Base-by-base conservation (phyloP, 2,888 invertebrate species). In the Melanargia galathea region DNA sequence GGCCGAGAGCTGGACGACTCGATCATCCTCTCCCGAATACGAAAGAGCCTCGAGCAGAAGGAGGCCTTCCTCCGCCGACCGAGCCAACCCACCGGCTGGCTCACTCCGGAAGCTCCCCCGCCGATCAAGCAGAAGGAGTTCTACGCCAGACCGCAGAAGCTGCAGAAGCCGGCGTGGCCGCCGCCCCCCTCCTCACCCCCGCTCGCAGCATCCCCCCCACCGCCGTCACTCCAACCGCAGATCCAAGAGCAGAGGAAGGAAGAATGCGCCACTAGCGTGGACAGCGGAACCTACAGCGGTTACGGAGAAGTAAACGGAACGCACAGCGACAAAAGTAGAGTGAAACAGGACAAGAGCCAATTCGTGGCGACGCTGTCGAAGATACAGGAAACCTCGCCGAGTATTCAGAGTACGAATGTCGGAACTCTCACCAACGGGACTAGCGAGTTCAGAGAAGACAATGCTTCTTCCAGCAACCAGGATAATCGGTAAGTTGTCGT, bases 21-120 rank as follows among this genome's bases (percentile, higher is more conserved):
- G 63, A 92, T 94, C 52, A 93, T 94, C 75, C 94, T 96, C 92
- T 94, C 94, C 70, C 93, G 96, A 86, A 92, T 96, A 81, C 93
- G 96, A 72, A 96, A 96, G 82, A 97, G 96, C 78, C 94, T 96
- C 76, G 97, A 97, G 80, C 96, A 97, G 80, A 97, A 97, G 83
- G 97, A 97, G 82, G 97, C 97, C 75, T 97, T 97, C 84, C 92
- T 97, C 64, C 93, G 95, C 79, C 92, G 95, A 71, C 95, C 96
- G 75, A 94, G 92, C 81, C 93, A 94, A 75, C 94, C 95, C 24
- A 93, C 91, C 61, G 93, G 93, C 61, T 93, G 92, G 92, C 92
- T 89, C 70, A 87, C 89, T 35, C 92, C 92, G 2, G 92, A 92
- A 55, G 88, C 84, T 60, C 84, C 87, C 64, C 80, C 87, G 48